These are phyloP conservation scores for Blastobasis adustella DNA, from an alignment of 2,888 invertebrate genomes.

Conservation along the genomic window DNA sequence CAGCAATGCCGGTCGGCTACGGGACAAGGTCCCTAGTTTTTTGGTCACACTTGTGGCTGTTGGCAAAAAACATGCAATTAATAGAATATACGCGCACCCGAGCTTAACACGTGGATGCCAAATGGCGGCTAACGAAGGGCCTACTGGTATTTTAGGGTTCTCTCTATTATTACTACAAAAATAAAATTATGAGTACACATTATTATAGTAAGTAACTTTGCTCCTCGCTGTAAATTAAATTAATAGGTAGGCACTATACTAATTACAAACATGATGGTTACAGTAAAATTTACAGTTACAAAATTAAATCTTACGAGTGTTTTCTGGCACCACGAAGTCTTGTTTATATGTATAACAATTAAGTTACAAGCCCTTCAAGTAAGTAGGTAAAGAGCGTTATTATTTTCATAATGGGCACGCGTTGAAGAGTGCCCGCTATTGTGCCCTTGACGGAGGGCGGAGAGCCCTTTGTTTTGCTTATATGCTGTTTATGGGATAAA, in stretches of 20 bases:
- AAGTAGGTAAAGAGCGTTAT: constrained; percentile 32
- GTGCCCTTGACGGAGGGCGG: constrained; percentile 42
- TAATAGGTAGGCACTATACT: too few species aligned
- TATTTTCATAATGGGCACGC: constrained; percentile 13
- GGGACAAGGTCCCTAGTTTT: constrained; percentile 12
- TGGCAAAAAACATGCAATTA: constrained; percentile 48
- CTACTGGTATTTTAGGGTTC: constrained; percentile 37
- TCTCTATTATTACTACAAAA: neutral
- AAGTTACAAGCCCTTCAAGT: constrained; percentile 2
- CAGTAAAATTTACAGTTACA: too few species aligned
- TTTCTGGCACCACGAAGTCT: too few species aligned
- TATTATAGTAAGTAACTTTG: too few species aligned
- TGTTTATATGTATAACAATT: too few species aligned
- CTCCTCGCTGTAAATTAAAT: too few species aligned
- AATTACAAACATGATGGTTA: too few species aligned
- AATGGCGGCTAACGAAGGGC: constrained; percentile 41
- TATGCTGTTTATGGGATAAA: neutral
- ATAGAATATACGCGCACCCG: constrained; percentile 41
- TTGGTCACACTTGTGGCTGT: constrained; percentile 34
- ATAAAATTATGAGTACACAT: too few species aligned
- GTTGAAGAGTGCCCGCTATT: constrained; percentile 40
- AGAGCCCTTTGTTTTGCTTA: constrained; percentile 40
- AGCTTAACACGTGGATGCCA: constrained; percentile 59
- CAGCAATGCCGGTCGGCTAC: constrained; percentile 14
- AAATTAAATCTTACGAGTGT: too few species aligned